phyloP scores from a whole-genome alignment of 2,888 invertebrate species.

The Cataglyphis rosenhaueri region DNA sequence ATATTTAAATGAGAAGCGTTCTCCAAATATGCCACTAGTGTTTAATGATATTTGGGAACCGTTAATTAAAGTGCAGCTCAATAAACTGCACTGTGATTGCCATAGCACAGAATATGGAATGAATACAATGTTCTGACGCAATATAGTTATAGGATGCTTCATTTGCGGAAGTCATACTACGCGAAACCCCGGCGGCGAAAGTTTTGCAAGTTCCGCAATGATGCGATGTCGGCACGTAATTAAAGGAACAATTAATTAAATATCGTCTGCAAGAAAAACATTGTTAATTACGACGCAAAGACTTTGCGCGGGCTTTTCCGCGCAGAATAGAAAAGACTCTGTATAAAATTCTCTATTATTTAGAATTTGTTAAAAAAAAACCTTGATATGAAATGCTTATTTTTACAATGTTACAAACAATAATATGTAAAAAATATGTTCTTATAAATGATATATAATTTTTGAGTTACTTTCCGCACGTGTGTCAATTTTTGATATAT shows the following conservation, averaged over 20 bases:
- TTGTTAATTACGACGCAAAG: neutral
- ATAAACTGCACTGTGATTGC: neutral
- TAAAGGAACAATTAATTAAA: slow-evolving; percentile 29
- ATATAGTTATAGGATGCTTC: neutral
- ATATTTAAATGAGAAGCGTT: neutral
- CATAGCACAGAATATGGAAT: neutral
- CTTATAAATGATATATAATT: neutral
- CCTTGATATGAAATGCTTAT: neutral
- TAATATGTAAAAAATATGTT: neutral
- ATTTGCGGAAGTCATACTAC: slow-evolving; percentile 4
- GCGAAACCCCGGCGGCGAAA: neutral
- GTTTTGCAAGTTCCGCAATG: neutral
- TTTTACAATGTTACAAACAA: neutral
- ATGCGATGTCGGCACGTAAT: slow-evolving; percentile 2
- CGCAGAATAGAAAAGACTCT: neutral
- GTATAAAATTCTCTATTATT: slow-evolving; percentile 8
- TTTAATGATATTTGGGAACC: neutral
- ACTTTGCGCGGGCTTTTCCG: neutral
- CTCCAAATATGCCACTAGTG: slow-evolving; percentile 3
- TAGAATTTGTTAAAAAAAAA: neutral
- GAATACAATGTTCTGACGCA: neutral
- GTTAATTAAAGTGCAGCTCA: neutral
- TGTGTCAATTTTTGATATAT: neutral
- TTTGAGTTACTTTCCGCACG: neutral
- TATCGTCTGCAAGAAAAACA: slow-evolving; percentile 4